A percentile compares a stretch with the other conserved stretches of the same genome.
phyloP scores from a whole-genome alignment of 2,113 vertebrate species.

The Anseranas semipalmata region DNA sequence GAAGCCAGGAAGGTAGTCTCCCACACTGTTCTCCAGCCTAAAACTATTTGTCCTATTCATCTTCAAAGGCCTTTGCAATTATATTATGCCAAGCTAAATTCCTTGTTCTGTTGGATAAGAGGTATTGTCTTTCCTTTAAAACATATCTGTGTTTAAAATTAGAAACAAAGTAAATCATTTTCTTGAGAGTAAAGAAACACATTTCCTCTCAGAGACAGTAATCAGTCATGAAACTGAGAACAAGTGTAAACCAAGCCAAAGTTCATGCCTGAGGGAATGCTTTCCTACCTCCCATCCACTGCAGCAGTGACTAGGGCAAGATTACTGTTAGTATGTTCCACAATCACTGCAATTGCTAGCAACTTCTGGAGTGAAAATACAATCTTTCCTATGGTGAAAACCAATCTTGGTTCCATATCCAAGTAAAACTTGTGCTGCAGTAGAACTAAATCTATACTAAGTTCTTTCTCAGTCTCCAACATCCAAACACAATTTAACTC shows the following conservation, averaged over 20 bases:
- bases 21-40: background rate
- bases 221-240: constrained; percentile 57
- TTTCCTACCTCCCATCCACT: background rate
- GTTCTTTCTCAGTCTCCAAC: background rate
- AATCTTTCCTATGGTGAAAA: background rate
- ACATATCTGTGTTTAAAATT: constrained; percentile 39
- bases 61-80: constrained; percentile 12
- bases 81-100: constrained; percentile 2
- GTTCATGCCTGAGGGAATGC: constrained; percentile 14
- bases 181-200: constrained; percentile 18
- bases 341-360: background rate
- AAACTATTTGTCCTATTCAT: background rate
- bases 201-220: constrained; percentile 31
- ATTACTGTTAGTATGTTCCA: background rate
- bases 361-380: background rate
- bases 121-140: constrained; percentile 44
- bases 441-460: background rate
- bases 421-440: background rate
- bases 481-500: background rate
- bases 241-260: constrained; percentile 48
- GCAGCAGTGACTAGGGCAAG: background rate
- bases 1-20: background rate
- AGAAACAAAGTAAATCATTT: constrained; percentile 61
- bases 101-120: constrained; percentile 9
- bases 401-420: background rate